Base-by-base conservation (phyloP, 2,888 invertebrate species). In the Spodoptera picta region DNA sequence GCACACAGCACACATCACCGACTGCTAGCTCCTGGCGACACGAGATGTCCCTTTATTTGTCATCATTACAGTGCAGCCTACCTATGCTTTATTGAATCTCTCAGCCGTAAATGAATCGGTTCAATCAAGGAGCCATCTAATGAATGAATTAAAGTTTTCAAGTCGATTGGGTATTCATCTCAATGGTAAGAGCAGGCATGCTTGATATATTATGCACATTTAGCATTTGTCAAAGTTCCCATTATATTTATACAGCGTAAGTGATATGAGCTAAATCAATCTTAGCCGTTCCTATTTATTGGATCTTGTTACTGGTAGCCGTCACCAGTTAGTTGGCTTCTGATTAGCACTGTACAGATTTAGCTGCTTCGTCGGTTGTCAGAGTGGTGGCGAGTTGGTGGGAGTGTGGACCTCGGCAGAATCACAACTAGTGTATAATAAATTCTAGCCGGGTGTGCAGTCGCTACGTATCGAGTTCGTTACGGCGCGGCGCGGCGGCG, bases 401-500 rank as follows among this genome's bases (percentile, higher is more conserved):
- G 36, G 6, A 36, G 36, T 1, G 59, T 19, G 27, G 66, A 68
- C 63, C 19, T 63, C 69, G 65, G 57, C 53, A 52, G 59, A 64
- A 71, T 66, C 51, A 60, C 65, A 71, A 58, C 71, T 65, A 74
- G 74, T 60, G 31, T 64, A 58, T 74, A 76, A 70, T 72, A 72
- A 76, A 79, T 72, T 72, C 68, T 56, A 47, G 60, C 41, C 54
- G 66, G 68, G 68, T 63, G 74, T 52, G 70, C 64, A 74, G 62
- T 68, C 66, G 48, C 65, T 68, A 56, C 61, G 60, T 62, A 66
- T 48, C 69, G 79, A 85, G 85, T 89, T 91, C 87, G 88, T 90
- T 89, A 89, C 87, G 63, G 59, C 69, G 66, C 80, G 73, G 87
- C 92, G 92, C 91, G 91, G 36, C 36, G 91, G 36, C 36, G 36